Evolutionary conservation across 2,113 vertebrate genomes (phyloP).

Genomic region (Pelmatolapia mariae): DNA sequence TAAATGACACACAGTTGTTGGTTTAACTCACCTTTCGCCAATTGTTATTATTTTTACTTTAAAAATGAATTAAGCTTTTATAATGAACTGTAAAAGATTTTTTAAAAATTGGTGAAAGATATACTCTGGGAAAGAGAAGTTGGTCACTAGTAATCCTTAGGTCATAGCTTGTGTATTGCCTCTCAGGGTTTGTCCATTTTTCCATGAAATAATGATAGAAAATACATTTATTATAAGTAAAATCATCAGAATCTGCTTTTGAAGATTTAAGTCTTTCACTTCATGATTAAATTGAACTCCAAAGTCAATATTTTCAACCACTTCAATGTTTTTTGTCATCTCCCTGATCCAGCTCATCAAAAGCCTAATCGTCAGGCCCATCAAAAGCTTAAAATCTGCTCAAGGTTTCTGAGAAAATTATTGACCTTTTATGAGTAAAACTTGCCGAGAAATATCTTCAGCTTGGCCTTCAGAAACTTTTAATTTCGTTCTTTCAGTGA

Average conservation of each 20-base stretch:
- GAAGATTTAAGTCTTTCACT: not conserved
- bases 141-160: not conserved
- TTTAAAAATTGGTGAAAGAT: not conserved
- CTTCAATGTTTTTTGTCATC: not conserved
- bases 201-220: not conserved
- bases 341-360: not conserved
- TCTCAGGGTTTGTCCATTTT: not conserved
- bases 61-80: rapidly evolving
- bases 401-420: not conserved
- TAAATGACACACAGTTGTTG: rapidly evolving
- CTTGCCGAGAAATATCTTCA: not conserved
- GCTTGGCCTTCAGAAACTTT: not conserved
- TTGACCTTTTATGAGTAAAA: not conserved
- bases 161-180: not conserved
- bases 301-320: not conserved
- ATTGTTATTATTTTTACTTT: not conserved
- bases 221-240: not conserved
- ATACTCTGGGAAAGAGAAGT: not conserved
- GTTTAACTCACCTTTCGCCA: not conserved
- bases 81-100: not conserved
- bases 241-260: rapidly evolving
- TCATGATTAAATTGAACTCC: rapidly evolving
- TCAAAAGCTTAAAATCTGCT: not conserved
- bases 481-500: not conserved
- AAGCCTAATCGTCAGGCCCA: not conserved